Evolutionary conservation across 2,113 vertebrate species (phyloP), one percentile per base, ranked within the genome.

Genomic region (Corythornis cristatus): DNA sequence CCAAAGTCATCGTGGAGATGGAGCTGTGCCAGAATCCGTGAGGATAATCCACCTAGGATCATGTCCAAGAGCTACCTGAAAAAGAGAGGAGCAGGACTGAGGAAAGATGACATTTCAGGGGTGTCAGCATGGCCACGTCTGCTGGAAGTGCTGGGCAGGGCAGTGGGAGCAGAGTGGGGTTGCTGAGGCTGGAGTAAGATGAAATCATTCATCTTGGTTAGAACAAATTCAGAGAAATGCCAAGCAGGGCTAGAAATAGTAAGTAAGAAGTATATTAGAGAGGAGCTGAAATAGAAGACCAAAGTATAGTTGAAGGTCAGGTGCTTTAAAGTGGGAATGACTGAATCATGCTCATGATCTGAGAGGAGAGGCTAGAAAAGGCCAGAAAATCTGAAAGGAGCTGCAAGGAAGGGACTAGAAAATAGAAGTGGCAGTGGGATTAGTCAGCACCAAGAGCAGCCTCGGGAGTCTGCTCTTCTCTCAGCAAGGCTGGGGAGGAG

Each of bases 161-260:
- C 48, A 48, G 35, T n/a, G 40, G 75, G 46, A 88, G 45, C 17
- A 70, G 28, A 31, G 31, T 35, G 8, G 18, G 53, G 37, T 70
- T 93, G 81, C 61, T 86, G 71, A 45, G 60, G 62, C 17, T 60
- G 43, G 16, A 75, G 17, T 40, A 51, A 80, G 42, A 64, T 61
- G 54, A 85, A 91, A 42, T 80, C 19, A 70, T 91, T 95, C 2
- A 2, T 95, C 71, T 85, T 82, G 37, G 86, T 93, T 92, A 83
- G 85, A 83, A 76, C 7, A 83, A 91, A 80, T 66, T 83, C 51
- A 79, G 64, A 71, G 45, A 95, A 94, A 93, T 91, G 89, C 54
- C 89, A 93, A 11, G 66, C 33, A 78, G 40, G 28, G 43, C n/a
- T 26, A 67, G 88, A 91, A 94, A 90, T 80, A 88, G 72, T 57